These are phyloP conservation scores for Chionoecetes opilio DNA, from an alignment of 1,140 invertebrate genomes.

Conservation along the genomic window DNA sequence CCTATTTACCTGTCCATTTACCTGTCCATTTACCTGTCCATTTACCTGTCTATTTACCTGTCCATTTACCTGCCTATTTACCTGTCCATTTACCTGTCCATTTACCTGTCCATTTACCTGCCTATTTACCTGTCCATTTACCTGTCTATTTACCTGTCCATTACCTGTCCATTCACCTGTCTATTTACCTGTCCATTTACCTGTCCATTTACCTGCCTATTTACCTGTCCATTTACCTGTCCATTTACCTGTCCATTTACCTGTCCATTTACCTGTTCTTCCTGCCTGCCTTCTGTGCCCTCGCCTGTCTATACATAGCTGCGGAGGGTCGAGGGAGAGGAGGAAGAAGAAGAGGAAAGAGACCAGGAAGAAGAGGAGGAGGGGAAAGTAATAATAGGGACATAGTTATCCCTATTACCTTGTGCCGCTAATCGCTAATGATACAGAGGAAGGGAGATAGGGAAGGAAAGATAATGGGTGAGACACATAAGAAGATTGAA, in stretches of 20 bases:
- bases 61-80: no score
- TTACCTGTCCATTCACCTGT: no score
- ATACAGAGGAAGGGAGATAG: not conserved
- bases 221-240: no score
- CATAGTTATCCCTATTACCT: not conserved
- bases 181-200: no score
- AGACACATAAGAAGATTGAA: not conserved
- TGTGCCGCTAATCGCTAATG: not conserved
- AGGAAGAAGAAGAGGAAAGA: not conserved
- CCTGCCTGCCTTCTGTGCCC: not conserved
- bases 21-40: no score
- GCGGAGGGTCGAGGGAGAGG: not conserved
- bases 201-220: no score
- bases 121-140: no score
- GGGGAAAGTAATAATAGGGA: not conserved
- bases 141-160: no score
- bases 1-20: no score
- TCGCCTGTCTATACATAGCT: not conserved
- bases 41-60: no score
- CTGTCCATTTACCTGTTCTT: not conserved
- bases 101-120: no score
- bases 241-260: not conserved
- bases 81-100: no score
- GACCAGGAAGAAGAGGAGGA: not conserved
- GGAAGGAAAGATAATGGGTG: not conserved